Evolutionary conservation across 2,113 vertebrate genomes (phyloP).

Genomic region (Cnemophilus loriae): DNA sequence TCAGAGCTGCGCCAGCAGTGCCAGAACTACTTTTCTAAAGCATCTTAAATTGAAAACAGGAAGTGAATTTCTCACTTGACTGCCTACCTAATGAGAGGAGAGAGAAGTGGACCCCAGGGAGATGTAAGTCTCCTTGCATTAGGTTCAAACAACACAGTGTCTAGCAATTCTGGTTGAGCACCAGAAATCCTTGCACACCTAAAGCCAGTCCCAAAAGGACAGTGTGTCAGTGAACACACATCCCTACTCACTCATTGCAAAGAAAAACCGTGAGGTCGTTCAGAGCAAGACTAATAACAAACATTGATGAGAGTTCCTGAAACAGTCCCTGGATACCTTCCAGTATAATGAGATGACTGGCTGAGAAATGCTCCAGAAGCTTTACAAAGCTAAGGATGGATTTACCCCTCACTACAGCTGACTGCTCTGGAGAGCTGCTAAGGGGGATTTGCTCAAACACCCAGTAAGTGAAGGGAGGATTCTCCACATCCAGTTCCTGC

Average conservation of each 20-base stretch:
- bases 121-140: not conserved
- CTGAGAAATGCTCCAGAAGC: not conserved
- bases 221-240: rapidly evolving
- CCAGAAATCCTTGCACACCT: not conserved
- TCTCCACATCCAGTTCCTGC: not conserved
- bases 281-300: not conserved
- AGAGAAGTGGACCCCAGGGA: not conserved
- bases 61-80: conserved; percentile 4
- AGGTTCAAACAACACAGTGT: not conserved
- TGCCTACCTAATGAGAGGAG: not conserved
- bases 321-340: not conserved
- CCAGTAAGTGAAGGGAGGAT: not conserved
- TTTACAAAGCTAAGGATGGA: not conserved
- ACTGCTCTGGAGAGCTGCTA: not conserved
- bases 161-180: not conserved
- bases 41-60: not conserved
- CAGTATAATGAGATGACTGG: not conserved
- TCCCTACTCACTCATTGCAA: rapidly evolving
- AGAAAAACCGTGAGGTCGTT: rapidly evolving
- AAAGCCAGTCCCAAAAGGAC: not conserved
- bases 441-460: not conserved
- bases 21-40: not conserved
- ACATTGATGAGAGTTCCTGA: not conserved
- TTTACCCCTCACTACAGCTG: not conserved
- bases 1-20: not conserved